phyloP scores from a whole-genome alignment of 2,888 invertebrate species.

The Conomelus anceps region DNA sequence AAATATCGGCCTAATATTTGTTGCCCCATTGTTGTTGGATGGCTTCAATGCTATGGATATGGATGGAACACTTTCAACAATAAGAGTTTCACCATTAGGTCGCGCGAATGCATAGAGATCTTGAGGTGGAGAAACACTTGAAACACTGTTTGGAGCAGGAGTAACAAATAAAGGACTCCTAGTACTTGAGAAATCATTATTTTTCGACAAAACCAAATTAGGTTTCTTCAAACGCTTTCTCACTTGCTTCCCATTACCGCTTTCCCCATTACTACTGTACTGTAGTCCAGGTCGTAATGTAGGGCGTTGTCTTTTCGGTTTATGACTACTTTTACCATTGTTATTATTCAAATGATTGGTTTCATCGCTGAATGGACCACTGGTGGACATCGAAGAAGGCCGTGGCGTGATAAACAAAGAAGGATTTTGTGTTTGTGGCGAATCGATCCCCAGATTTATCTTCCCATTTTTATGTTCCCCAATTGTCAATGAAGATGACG shows the following conservation, averaged over 20 bases:
- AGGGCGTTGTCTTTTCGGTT: neutral
- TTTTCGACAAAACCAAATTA: neutral
- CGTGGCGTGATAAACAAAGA: neutral
- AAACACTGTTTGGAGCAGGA: neutral
- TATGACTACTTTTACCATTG: neutral
- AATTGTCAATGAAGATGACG: neutral
- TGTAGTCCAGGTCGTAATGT: neutral
- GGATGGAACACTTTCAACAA: conserved; percentile 30
- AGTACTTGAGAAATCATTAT: neutral
- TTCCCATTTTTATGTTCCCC: neutral
- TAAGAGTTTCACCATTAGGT: neutral
- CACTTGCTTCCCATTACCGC: neutral
- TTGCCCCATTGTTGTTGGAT: neutral
- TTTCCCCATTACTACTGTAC: neutral
- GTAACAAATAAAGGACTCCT: neutral
- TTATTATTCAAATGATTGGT: neutral
- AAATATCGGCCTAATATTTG: neutral
- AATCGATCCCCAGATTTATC: neutral
- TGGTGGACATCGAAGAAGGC: neutral
- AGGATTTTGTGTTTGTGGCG: neutral
- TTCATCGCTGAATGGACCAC: neutral
- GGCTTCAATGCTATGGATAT: conserved; percentile 26
- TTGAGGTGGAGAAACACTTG: neutral
- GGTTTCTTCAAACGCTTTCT: neutral
- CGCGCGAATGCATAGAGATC: neutral